These are phyloP conservation scores for Pelodiscus sinensis DNA, from an alignment of 2,113 vertebrate species.

Conservation along the genomic window DNA sequence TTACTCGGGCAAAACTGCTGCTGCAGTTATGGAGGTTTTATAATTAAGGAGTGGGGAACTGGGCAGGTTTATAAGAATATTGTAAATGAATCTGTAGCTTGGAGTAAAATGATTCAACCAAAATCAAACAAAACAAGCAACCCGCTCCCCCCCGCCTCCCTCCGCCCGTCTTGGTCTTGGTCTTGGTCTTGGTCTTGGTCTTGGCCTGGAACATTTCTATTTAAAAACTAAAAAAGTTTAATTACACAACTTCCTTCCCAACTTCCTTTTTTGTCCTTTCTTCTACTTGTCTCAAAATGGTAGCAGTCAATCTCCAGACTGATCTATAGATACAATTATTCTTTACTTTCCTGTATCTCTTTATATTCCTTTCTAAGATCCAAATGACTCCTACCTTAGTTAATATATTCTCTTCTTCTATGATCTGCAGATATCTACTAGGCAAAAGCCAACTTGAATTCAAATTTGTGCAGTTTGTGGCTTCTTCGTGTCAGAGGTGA, in stretches of 20 bases:
- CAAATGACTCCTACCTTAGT: background rate
- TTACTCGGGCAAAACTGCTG: background rate
- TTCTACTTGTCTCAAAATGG: background rate
- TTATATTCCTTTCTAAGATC: background rate
- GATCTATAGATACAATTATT: background rate
- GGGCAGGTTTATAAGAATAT: background rate
- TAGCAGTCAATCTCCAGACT: background rate
- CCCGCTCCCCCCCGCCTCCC: no score
- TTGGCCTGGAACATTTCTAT: background rate
- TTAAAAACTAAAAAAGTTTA: background rate
- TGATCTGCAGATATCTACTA: background rate
- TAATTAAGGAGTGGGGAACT: background rate
- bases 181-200: no score
- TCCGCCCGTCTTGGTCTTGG: background rate
- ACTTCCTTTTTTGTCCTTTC: background rate
- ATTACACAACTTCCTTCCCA: background rate
- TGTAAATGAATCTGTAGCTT: background rate
- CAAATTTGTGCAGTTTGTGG: background rate
- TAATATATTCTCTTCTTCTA: background rate
- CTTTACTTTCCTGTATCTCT: background rate
- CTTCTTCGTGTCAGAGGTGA: background rate
- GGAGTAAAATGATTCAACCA: background rate
- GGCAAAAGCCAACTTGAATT: background rate
- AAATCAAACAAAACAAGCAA: accelerated
- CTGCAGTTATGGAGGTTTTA: background rate